phyloP scores from a whole-genome alignment of 2,797 vertebrate genomes.

The Sebastes jordani region DNA sequence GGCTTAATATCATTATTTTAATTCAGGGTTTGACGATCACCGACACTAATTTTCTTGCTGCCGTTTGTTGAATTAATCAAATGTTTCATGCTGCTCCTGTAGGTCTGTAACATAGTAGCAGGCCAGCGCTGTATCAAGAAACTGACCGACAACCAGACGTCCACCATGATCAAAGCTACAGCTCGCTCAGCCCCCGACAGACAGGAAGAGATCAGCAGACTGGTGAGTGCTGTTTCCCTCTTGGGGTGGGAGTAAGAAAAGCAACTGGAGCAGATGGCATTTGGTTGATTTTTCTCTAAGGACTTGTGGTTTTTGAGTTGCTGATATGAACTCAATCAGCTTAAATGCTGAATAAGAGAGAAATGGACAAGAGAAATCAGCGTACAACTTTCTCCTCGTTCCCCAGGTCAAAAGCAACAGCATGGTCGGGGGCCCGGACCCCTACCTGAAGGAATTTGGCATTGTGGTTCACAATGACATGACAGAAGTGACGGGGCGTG shows the following conservation, averaged over 20 bases:
- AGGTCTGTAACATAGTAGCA: constrained; percentile 99
- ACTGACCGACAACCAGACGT: constrained; percentile 97
- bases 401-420: constrained; percentile 98
- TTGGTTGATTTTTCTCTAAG: neutral
- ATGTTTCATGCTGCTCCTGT: neutral
- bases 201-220: constrained; percentile 97
- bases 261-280: neutral
- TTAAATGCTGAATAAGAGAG: too few relatives aligned
- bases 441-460: constrained; percentile 97
- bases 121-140: constrained; percentile 98
- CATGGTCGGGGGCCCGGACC: constrained; percentile 98
- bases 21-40: neutral
- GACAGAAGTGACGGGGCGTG: constrained; percentile 97
- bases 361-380: too few relatives aligned
- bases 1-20: neutral
- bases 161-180: constrained; percentile 99
- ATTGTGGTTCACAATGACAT: constrained; percentile 99
- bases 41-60: neutral
- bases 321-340: too few relatives aligned
- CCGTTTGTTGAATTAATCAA: neutral
- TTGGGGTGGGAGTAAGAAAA: neutral
- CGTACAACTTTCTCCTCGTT: neutral
- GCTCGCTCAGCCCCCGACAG: constrained; percentile 96
- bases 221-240: constrained; percentile 82
- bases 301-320: too few relatives aligned